These are phyloP conservation scores for Tadarida brasiliensis DNA, from an alignment of 2,797 vertebrate species.

Conservation along the genomic window DNA sequence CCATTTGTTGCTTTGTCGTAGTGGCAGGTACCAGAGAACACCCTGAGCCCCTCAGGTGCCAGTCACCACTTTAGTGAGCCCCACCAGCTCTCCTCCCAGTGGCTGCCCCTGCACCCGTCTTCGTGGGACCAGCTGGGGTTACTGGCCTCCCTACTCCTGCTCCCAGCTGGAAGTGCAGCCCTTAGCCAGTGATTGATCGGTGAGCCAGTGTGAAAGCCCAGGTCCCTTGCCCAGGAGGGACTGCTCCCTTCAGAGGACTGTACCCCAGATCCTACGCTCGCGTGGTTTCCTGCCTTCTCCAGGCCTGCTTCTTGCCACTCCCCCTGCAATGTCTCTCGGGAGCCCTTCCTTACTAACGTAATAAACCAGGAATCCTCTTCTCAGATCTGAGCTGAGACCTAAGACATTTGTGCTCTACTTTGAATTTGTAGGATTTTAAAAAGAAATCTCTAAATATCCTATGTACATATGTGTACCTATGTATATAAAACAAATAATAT, in stretches of 20 bases:
- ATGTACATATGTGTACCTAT: neutral
- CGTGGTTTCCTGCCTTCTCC: neutral
- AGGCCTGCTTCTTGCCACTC: neutral
- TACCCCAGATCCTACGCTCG: neutral
- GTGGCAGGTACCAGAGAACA: neutral
- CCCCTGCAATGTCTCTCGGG: neutral
- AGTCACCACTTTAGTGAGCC: neutral
- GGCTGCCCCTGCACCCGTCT: neutral
- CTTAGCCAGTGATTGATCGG: neutral
- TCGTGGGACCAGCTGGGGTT: neutral
- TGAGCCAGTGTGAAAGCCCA: neutral
- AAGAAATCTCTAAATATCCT: neutral
- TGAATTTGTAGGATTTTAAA: neutral
- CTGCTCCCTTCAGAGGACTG: neutral
- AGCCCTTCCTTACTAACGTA: neutral
- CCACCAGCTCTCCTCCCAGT: neutral
- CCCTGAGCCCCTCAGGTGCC: too few relatives aligned
- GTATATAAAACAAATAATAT: neutral
- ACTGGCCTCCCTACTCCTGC: neutral
- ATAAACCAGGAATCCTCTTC: neutral
- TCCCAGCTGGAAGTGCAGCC: neutral
- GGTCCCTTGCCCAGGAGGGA: neutral
- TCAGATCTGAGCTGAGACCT: neutral
- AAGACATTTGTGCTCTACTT: neutral
- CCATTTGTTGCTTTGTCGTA: neutral